These are phyloP conservation scores for Ichneumon xanthorius DNA, from an alignment of 2,888 invertebrate genomes.

Conservation along the genomic window DNA sequence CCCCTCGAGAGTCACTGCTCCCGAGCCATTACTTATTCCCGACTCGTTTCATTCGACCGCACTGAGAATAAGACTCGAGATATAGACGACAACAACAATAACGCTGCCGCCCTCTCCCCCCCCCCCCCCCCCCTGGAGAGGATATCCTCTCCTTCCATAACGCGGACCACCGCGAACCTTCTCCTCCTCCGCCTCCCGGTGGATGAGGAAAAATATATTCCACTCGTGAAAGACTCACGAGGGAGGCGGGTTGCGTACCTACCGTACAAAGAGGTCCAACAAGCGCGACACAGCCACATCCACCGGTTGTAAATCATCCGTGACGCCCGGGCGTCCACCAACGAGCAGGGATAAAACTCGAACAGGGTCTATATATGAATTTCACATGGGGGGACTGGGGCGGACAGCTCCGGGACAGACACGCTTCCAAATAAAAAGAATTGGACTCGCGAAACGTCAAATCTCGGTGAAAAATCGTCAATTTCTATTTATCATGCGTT, in stretches of 20 bases:
- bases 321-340: slow-evolving; percentile 25
- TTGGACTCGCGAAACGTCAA: slow-evolving; percentile 20
- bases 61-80: slow-evolving; percentile 53
- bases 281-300: slow-evolving; percentile 32
- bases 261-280: background rate
- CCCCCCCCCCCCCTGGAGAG: background rate
- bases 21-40: slow-evolving; percentile 66
- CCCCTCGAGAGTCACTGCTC: slow-evolving; percentile 45
- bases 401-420: slow-evolving; percentile 9
- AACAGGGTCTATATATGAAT: slow-evolving; percentile 53
- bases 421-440: slow-evolving; percentile 32
- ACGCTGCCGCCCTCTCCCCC: background rate
- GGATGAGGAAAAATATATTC: slow-evolving; percentile 13
- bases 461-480: slow-evolving; percentile 30
- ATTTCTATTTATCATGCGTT: slow-evolving; percentile 14
- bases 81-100: slow-evolving; percentile 54
- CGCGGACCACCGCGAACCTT: too few relatives aligned
- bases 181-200: background rate
- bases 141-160: background rate
- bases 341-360: slow-evolving; percentile 53
- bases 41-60: slow-evolving; percentile 58
- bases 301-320: slow-evolving; percentile 60
- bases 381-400: slow-evolving; percentile 43
- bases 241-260: slow-evolving; percentile 27
- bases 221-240: background rate